Evolutionary conservation across 1,140 invertebrate genomes (phyloP).

Genomic region (Lepidurus packardi): DNA sequence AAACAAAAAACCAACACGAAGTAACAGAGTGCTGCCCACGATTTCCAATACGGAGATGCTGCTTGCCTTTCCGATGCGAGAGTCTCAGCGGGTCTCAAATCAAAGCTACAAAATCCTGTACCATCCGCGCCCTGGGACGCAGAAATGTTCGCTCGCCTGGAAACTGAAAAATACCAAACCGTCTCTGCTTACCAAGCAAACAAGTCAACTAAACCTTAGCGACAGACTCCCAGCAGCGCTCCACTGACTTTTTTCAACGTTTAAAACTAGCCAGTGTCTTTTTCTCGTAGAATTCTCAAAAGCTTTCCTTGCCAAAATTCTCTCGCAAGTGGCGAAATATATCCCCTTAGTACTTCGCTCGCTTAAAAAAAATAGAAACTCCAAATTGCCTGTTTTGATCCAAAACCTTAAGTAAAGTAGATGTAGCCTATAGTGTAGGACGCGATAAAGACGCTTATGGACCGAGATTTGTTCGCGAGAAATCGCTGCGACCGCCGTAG

Average conservation of each 20-base stretch:
- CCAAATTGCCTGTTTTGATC: too few relatives aligned
- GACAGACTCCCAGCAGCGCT: neutral
- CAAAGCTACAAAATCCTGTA: neutral
- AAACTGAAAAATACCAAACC: neutral
- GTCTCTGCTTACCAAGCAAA: slow-evolving; percentile 12
- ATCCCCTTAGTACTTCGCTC: too few relatives aligned
- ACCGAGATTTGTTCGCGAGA: too few relatives aligned
- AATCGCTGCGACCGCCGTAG: too few relatives aligned
- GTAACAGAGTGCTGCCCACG: neutral
- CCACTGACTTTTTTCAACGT: neutral
- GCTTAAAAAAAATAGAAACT: too few relatives aligned
- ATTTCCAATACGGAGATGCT: slow-evolving; percentile 3
- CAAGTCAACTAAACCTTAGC: neutral
- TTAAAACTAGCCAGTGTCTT: too few relatives aligned
- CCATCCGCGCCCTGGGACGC: neutral
- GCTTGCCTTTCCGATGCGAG: neutral
- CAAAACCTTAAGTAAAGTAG: too few relatives aligned
- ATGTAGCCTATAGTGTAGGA: too few relatives aligned
- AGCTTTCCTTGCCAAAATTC: too few relatives aligned
- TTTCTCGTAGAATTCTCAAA: too few relatives aligned
- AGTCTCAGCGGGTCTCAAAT: neutral
- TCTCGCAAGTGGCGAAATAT: too few relatives aligned
- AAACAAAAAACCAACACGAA: neutral
- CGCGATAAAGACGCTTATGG: too few relatives aligned
- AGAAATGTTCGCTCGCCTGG: neutral